Evolutionary conservation across 30 jellyfish, hydroid and myxozoan species (phyloP).

Genomic region (Aurelia sp.): DNA sequence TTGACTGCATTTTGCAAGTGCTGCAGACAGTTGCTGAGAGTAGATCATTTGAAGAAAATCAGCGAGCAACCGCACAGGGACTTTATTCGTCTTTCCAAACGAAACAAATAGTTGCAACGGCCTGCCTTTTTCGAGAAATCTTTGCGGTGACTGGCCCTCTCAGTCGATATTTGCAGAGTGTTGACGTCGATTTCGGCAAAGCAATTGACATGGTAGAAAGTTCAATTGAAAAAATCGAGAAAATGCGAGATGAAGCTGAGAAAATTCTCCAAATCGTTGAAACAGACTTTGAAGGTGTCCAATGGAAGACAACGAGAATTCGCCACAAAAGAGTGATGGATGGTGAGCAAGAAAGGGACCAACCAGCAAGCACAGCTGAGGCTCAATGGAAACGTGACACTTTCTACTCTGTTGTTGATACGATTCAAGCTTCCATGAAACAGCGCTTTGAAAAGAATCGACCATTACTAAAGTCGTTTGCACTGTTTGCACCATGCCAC

Average conservation of each 20-base stretch:
- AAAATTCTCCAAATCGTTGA: constrained; percentile 15
- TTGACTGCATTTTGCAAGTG: constrained; percentile 19
- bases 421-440: constrained; percentile 12
- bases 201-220: constrained; percentile 36
- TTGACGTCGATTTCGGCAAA: constrained; percentile 19
- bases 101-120: constrained; percentile 14
- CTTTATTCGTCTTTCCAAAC: constrained; percentile 11
- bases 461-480: not conserved
- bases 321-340: constrained; percentile 26
- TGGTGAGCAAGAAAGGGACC: constrained; percentile 36
- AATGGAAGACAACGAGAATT: constrained; percentile 4
- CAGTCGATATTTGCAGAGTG: too few species aligned
- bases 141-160: too few species aligned
- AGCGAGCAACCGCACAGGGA: constrained; percentile 19
- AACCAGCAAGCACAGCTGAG: constrained; percentile 37
- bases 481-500: not conserved
- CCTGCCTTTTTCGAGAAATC: too few species aligned
- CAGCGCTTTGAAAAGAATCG: constrained; percentile 24
- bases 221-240: not conserved
- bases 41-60: not conserved
- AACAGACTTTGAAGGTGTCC: constrained; percentile 20
- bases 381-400: constrained; percentile 30
- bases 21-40: not conserved
- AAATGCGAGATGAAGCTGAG: constrained; percentile 2
- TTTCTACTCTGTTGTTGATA: constrained; percentile 20